Evolutionary conservation across 1,140 invertebrate genomes (phyloP).

Genomic region (Micrasema longulum): DNA sequence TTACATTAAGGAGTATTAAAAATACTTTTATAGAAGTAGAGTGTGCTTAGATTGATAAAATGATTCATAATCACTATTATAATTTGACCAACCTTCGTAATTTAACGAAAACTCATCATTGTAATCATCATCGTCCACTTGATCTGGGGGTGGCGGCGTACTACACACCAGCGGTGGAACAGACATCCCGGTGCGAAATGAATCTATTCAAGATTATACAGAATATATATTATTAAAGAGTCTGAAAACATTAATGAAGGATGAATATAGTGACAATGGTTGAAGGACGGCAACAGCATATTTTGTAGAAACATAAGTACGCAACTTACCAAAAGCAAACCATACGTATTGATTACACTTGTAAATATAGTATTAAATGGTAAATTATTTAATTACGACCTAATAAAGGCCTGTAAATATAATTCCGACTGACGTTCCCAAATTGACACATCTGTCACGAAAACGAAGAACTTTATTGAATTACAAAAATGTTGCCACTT

Average conservation of each 20-base stretch:
- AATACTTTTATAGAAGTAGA: too few relatives aligned
- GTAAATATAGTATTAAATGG: too few relatives aligned
- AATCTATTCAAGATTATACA: constrained; percentile 14
- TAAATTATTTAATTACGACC: too few relatives aligned
- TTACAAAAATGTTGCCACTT: constrained; percentile 38
- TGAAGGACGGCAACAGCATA: constrained; percentile 33
- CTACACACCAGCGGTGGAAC: constrained; percentile 67
- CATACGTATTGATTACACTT: constrained; percentile 3
- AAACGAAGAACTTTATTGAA: constrained; percentile 42
- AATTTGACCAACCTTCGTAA: too few relatives aligned
- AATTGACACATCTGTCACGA: constrained; percentile 48
- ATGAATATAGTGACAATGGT: not conserved
- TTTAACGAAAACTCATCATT: constrained; percentile 62
- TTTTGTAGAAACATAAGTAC: constrained; percentile 4
- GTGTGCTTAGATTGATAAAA: too few relatives aligned
- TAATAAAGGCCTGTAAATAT: constrained; percentile 12
- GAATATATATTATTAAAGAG: not conserved
- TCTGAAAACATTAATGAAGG: not conserved
- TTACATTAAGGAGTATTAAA: too few relatives aligned
- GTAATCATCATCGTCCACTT: constrained; percentile 65
- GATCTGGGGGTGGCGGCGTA: constrained; percentile 66
- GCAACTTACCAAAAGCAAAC: constrained; percentile 22
- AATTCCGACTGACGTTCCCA: constrained; percentile 33
- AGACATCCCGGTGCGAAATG: constrained; percentile 58
- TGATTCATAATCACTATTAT: too few relatives aligned